Conservation (phyloP, 2,888 invertebrate genomes). For the Harpagoxenus sublaevis region DNA sequence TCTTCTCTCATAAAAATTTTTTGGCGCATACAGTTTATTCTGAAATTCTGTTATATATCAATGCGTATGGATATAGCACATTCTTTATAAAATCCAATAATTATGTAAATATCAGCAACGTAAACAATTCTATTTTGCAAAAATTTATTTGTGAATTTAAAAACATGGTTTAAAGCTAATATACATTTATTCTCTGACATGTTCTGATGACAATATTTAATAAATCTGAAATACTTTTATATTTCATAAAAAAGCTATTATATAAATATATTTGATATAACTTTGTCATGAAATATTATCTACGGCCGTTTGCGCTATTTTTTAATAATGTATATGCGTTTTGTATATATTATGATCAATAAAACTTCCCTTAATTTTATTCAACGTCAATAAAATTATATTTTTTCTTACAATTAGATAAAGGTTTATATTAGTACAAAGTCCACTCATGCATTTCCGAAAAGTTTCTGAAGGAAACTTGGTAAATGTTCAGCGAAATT, state of each 20-base stretch:
- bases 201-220: not conserved
- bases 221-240: not conserved
- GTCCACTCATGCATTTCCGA: not conserved
- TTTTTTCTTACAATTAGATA: not conserved
- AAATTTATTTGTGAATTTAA: not conserved
- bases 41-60: not conserved
- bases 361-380: not conserved
- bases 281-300: not conserved
- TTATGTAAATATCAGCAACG: not conserved
- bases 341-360: not conserved
- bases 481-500: constrained; percentile 42
- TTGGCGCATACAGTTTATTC: not conserved
- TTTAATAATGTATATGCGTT: not conserved
- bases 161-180: not conserved
- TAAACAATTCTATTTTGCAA: not conserved
- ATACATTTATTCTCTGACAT: not conserved
- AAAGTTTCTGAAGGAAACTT: constrained; percentile 20
- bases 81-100: constrained; percentile 7
- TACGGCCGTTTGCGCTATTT: not conserved
- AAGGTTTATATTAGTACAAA: constrained; percentile 20
- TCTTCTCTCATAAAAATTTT: constrained; percentile 13
- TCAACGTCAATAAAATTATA: not conserved
- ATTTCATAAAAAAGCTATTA: not conserved
- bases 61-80: not conserved
- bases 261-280: not conserved